A percentile compares a stretch with the other conserved stretches of the same genome.
Evolutionary conservation across 1,140 invertebrate species (phyloP).

Genomic region (Papilio xuthus): DNA sequence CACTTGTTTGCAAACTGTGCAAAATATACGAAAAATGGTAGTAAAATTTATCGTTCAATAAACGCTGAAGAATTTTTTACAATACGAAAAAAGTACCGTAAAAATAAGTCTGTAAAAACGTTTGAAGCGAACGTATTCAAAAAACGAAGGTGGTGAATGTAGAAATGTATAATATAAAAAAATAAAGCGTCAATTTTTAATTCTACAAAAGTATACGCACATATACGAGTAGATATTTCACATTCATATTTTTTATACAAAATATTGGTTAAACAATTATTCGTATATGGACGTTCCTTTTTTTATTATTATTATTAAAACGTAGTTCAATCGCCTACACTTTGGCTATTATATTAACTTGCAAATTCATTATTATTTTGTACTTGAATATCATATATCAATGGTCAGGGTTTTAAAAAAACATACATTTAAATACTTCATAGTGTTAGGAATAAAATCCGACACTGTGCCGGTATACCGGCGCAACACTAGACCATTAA

Average conservation of each 20-base stretch:
- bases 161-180: not conserved
- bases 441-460: too few relatives aligned
- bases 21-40: not conserved
- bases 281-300: not conserved
- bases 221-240: not conserved
- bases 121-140: constrained; percentile 4
- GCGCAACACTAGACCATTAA: too few relatives aligned
- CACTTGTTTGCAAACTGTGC: not conserved
- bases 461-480: too few relatives aligned
- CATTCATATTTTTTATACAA: not conserved
- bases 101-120: constrained; percentile 39
- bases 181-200: not conserved
- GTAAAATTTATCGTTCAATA: not conserved
- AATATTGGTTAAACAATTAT: not conserved
- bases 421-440: too few relatives aligned
- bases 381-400: too few relatives aligned
- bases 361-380: too few relatives aligned
- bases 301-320: too few relatives aligned
- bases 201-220: not conserved
- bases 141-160: not conserved
- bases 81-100: constrained; percentile 4
- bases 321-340: too few relatives aligned
- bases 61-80: not conserved
- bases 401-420: too few relatives aligned
- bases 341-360: too few relatives aligned